Evolutionary conservation across 2,113 vertebrate genomes (phyloP), one percentile per base, ranked within the genome.

Genomic region (Hippocampus mohnikei): DNA sequence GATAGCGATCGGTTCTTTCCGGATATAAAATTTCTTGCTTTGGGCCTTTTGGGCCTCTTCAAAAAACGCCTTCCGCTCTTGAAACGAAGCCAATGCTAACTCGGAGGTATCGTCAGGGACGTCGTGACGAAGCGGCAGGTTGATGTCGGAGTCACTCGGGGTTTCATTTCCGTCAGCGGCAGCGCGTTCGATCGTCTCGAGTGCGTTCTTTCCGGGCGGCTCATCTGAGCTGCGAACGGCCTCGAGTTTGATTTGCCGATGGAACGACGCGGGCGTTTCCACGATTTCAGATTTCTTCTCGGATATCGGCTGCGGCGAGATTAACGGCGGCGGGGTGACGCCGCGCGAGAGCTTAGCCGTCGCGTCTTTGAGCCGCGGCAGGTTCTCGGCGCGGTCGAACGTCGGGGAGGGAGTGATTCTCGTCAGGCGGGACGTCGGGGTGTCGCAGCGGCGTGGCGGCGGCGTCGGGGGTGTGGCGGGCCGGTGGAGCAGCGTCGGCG

Each of bases 201-300:
- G 71, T 46, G 63, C 67, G 25, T 29, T 67, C 48, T 73, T 74
- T 70, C 0, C 3, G 12, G 27, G 29, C 16, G 18, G 13, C 66
- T 67, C 66, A 6, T 23, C 50, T 13, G 66, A 33, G 48, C 33
- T 3, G 33, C n/a, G 3, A 33, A 37, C 15, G 20, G 11, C 2
- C 55, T 95, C 93, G 0, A 91, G 92, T 87, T 93, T 95, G 69
- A 95, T 93, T 88, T 95, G 93, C 29, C 92, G 91, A 58, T 93
- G 92, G 63, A 95, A 94, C 9, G 92, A 92, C 25, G 93, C 81
- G 23, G 95, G 94, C 42, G 93, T 92, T 50, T 92, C 89, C 68
- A 96, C 83, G 46, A 95, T 93, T 87, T 94, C 94, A 1, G 94
- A 92, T 77, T 89, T 94, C 82, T 91, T 94, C 62, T 94, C 93